Evolutionary conservation across 2,113 vertebrate genomes (phyloP).

Genomic region (Progne subis): DNA sequence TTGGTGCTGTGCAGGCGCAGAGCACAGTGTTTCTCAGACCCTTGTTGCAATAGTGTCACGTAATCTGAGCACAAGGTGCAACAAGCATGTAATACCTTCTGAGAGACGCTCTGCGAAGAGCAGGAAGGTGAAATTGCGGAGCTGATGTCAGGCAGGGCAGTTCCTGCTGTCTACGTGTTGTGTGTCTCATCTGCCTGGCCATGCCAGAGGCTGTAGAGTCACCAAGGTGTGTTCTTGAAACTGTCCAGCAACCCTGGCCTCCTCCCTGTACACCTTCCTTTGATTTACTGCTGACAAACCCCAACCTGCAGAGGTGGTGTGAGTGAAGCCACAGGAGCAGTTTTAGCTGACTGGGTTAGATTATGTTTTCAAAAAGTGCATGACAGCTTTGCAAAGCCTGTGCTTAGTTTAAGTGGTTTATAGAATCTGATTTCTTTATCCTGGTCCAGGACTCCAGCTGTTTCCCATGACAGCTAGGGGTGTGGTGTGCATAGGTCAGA

Average conservation of each 20-base stretch:
- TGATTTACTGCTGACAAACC: not conserved
- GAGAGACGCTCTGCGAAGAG: not conserved
- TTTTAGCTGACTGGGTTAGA: not conserved
- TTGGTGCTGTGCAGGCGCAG: not conserved
- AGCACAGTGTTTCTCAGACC: not conserved
- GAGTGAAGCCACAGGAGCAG: not conserved
- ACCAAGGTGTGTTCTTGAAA: not conserved
- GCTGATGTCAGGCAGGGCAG: not conserved
- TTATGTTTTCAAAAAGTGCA: not conserved
- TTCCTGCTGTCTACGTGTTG: not conserved
- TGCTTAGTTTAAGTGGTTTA: not conserved
- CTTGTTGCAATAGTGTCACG: rapidly evolving
- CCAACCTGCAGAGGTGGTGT: not conserved
- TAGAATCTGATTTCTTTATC: not conserved
- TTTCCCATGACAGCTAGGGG: not conserved
- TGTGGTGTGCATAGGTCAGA: not conserved
- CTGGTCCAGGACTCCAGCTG: not conserved
- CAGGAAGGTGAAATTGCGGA: not conserved
- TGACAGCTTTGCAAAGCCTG: not conserved
- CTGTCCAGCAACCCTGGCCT: not conserved
- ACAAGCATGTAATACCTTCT: not conserved
- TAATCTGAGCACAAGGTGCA: not conserved
- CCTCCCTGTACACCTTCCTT: not conserved
- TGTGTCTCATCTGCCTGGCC: not conserved
- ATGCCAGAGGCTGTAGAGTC: not conserved